Base-by-base conservation (phyloP, 2,888 invertebrate species). In the Nemoura dubitans region DNA sequence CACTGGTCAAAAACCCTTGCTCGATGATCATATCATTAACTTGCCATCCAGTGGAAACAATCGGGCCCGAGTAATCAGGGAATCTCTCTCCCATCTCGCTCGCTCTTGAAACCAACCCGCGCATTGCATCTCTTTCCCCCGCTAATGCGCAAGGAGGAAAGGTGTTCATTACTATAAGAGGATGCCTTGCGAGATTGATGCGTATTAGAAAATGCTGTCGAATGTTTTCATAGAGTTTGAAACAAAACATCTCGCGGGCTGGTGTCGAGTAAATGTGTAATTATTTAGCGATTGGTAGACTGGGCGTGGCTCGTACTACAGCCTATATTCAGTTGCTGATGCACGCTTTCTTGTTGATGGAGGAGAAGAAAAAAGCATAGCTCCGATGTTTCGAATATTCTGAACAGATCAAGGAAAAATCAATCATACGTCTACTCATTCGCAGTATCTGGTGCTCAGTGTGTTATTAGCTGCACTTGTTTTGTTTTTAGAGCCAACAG, bases 161-260 rank as follows among this genome's bases (percentile, higher is more conserved):
- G 87, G 87, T 87, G 87, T 77, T 86, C 87, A 87, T 87, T 87
- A 87, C 83, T n/a, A n/a, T n/a, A n/a, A n/a, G 42, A 42, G 21
- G 36, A 36, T 36, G 59, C 59, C 59, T 10, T 1, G 36, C 85
- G 82, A 87, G 87, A 87, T 87, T 85, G 87, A 87, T 87, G 86
- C 86, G 43, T 81, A 84, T 83, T 30, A 86, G 42, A 27, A 43
- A 36, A 43, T 42, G 42, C 86, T 86, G 87, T 87, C 87, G 87
- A 87, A 87, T 87, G 83, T 87, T 86, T 87, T 87, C 87, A 87
- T 83, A 87, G 59, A 77, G 85, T 10, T 36, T 2, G 59, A 59
- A 21, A 59, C 59, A 59, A 59, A 59, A 59, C 59, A 59, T 21
- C n/a, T n/a, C n/a, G n/a, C 10, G 59, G 21, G 21, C 10, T 14